A percentile compares a stretch with the other conserved stretches of the same genome.
Conservation (phyloP, 1,140 invertebrate species). For the Antheraea pernyi region DNA sequence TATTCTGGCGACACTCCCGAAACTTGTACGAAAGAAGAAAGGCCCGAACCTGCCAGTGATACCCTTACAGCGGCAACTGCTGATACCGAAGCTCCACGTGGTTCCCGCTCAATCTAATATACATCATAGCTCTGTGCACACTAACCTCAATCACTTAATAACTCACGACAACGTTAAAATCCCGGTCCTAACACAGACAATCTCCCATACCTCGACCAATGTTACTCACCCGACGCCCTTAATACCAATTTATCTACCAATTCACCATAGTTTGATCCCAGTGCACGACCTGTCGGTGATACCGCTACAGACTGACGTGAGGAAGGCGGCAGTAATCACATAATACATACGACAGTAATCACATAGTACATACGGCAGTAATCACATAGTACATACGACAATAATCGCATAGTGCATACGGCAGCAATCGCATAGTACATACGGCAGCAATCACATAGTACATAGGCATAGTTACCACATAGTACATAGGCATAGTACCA, state of each 20-base stretch:
- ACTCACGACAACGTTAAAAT: conserved; percentile 37
- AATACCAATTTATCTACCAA: conserved; percentile 46
- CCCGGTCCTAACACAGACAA: conserved; percentile 36
- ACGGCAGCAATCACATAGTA: no score
- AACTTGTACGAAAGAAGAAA: conserved; percentile 42
- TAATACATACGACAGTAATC: no score
- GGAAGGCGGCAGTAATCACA: no score
- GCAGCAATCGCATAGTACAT: no score
- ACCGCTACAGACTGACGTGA: conserved; percentile 42
- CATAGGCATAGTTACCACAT: no score
- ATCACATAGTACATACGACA: no score
- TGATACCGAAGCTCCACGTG: conserved; percentile 25
- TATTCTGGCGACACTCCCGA: conserved; percentile 6
- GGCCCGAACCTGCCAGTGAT: conserved; percentile 47
- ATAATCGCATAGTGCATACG: no score
- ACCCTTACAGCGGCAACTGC: conserved; percentile 39
- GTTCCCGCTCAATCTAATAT: conserved; percentile 28
- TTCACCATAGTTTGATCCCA: conserved; percentile 44
- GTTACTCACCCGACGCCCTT: conserved; percentile 34
- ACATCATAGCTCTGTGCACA: conserved; percentile 31
- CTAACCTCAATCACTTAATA: conserved; percentile 24
- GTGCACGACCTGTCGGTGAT: conserved; percentile 59
- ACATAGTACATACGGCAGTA: no score
- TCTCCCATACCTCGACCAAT: conserved; percentile 32
- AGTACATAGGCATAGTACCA: no score